Evolutionary conservation across 2,113 vertebrate species (phyloP), one percentile per base, ranked within the genome.

Genomic region (Pelecanus crispus): DNA sequence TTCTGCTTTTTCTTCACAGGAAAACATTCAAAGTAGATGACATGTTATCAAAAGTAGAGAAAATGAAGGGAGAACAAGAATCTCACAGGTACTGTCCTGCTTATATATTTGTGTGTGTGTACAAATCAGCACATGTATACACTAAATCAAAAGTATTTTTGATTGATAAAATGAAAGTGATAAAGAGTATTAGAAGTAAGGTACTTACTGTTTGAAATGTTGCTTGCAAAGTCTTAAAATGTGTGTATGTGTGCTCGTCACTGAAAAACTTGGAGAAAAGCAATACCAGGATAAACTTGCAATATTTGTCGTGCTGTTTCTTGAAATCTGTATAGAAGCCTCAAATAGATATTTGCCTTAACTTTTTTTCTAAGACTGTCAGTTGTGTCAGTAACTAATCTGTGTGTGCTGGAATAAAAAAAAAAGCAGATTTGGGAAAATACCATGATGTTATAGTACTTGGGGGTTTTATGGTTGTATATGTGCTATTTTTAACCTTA

Each of bases 11-110:
- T 97, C 92, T 95, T 93, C 90, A 15, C 96, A 99, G 99, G 97
- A 99, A 99, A 98, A 97, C 98, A 58, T 99, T 99, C 98, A 99
- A 99, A 99, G 99, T 99, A 97, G 99, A 99, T 96, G 99, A 99
- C 79, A 98, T 99, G 99, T 98, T 99, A 97, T 98, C 98, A 95
- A 99, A 98, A 97, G 99, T 99, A 94, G 99, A 99, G 97, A 99
- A 98, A 97, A 99, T 99, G 99, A 99, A 99, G 97, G 99, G 98
- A 97, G 99, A 99, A 93, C 99, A 99, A 97, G 99, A 99, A 97
- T 99, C 99, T 97, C 99, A 99, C 98, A 99, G 99, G 99, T 99
- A 99, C 97, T 91, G 94, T 86, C 18, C 61, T 91, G 25, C 45
- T 5, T 79, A 10, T 55, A 0, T 56, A 9, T 67, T 61, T 58